These are phyloP conservation scores for Tarsius wallacei DNA, from an alignment of 2,797 vertebrate genomes.

Conservation along the genomic window DNA sequence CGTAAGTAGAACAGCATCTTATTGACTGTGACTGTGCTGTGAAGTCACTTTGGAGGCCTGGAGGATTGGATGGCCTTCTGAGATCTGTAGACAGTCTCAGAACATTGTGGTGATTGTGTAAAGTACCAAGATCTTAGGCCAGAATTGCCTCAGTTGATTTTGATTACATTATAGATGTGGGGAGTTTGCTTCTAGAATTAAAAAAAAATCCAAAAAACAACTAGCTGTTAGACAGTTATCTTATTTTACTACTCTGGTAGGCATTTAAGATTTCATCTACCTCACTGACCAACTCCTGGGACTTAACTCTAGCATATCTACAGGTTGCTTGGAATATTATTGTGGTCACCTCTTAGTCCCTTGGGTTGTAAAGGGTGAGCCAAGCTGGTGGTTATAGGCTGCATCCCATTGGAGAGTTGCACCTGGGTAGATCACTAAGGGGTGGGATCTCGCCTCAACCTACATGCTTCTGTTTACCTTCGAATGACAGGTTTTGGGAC, in stretches of 20 bases:
- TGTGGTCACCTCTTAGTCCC: constrained; percentile 11
- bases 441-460: not conserved
- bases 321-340: not conserved
- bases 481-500: not conserved
- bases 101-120: not conserved
- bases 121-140: not conserved
- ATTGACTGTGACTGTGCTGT: not conserved
- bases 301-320: not conserved
- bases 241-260: not conserved
- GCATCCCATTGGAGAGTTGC: not conserved
- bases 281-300: not conserved
- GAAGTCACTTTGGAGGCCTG: not conserved
- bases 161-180: constrained; percentile 16
- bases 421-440: not conserved
- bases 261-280: not conserved
- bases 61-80: not conserved
- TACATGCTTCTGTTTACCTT: not conserved
- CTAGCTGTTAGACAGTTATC: not conserved
- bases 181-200: constrained; percentile 14
- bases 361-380: not conserved
- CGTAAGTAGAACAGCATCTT: constrained; percentile 94
- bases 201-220: not conserved
- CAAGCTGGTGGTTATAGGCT: not conserved
- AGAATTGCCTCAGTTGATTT: not conserved
- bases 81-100: not conserved